Evolutionary conservation across 2,113 vertebrate species (phyloP), one percentile per base, ranked within the genome.

Genomic region (Pelodiscus sinensis): DNA sequence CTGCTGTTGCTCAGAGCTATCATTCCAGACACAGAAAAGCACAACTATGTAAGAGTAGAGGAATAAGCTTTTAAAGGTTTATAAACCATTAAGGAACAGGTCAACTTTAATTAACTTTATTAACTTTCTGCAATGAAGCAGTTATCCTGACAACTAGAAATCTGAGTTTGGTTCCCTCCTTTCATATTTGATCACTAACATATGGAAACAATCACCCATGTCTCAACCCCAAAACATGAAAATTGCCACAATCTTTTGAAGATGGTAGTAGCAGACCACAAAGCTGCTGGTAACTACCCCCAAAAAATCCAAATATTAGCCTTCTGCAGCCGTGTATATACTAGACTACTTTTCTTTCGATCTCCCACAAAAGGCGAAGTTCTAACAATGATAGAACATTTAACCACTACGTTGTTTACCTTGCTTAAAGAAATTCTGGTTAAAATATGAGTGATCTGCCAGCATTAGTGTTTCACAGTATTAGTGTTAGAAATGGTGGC

Each of bases 211-310:
- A 79, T 22, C 24, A 79, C 25, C 24, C 22, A 6, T 2, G 1
- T 60, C 6, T 71, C 38, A 16, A 14, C 50, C 57, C 50, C 71
- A 65, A 68, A 89, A 86, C 55, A 29, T 58, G 6, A 68, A 4
- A 56, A n/a, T 1, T 0, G 57, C 18, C 27, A 0, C 27, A 94
- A 62, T 16, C 50, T 94, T 86, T 62, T 79, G 55, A 79, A 60
- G 9, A 29, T 0, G 0, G 65, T 14, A 4, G 19, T 75, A 44
- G 22, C 21, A 15, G 31, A 88, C 79, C 62, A 85, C 93, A 4
- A 2, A 35, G 31, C 2, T 22, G 27, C 16, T 29, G 44, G 9
- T n/a, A 93, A 60, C 5, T 31, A 54, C 0, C 0, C 0, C 82
- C 79, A 92, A 29, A 84, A 35, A 12, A 90, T 44, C 4, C 13